Percentiles rank a stretch among this genome's conserved stretches.
Evolutionary conservation across 2,113 vertebrate species (phyloP).

Genomic region (Miniopterus natalensis): DNA sequence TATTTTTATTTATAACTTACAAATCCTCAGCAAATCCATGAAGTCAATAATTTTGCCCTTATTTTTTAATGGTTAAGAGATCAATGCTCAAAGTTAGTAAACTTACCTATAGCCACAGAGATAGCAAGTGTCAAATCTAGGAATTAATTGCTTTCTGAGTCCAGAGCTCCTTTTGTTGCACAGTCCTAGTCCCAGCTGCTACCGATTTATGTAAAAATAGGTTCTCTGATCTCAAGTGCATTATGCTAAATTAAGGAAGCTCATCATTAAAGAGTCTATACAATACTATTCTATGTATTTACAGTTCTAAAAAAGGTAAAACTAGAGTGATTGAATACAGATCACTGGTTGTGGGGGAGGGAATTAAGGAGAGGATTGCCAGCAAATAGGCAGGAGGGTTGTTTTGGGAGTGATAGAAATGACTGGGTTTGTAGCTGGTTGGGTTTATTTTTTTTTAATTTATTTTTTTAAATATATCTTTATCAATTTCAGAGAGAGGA

Average conservation of each 20-base stretch:
- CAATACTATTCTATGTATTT: neutral
- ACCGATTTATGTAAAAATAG: neutral
- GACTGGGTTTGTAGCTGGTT: neutral
- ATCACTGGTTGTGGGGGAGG: neutral
- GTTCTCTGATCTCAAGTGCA: neutral
- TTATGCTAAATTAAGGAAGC: neutral
- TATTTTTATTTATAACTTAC: neutral
- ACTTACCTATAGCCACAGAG: neutral
- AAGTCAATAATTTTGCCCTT: neutral
- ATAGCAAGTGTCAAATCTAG: neutral
- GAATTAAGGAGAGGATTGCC: neutral
- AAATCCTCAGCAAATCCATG: neutral
- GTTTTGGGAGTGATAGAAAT: neutral
- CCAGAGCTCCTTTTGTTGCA: neutral
- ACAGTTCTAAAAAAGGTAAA: neutral
- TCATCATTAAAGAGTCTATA: neutral
- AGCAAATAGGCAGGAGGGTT: neutral
- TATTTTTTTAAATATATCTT: no score
- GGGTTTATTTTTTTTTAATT: neutral
- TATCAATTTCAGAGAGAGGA: no score
- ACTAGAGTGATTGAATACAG: neutral
- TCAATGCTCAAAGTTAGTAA: neutral
- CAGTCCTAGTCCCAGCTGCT: neutral
- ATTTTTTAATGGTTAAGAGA: constrained; percentile 34
- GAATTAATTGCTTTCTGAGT: neutral